Base-by-base conservation (phyloP, 2,113 vertebrate genomes). In the Tychaedon coryphoeus region DNA sequence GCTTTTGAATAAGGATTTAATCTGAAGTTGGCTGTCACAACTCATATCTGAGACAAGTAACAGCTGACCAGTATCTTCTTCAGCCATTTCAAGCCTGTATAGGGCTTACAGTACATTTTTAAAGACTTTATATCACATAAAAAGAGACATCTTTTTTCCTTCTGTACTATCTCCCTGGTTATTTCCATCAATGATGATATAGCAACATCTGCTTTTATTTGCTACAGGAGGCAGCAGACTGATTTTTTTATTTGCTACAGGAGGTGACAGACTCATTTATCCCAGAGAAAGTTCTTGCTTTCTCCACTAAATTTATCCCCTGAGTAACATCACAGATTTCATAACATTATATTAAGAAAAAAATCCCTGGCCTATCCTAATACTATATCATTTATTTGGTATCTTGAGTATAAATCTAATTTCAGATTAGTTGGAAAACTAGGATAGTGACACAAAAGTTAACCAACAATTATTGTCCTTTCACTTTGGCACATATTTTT, bases 181-280 rank as follows among this genome's bases (percentile, higher is more conserved):
- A 83, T 92, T 91, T 89, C 72, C 19, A 89, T 78, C 79, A 86
- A 48, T 18, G 13, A 62, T n/a, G 31, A 81, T 53, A 74, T 8
- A 87, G 43, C 11, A 95, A 90, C 95, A 93, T 28, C 29, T 80
- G n/a, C 17, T 64, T 82, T 93, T 90, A 86, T 92, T 84, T 88
- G 61, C 61, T 56, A 66, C 19, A 77, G 51, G 69, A 94, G 19
- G 50, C 26, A 51, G 25, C 45, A 86, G 17, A 8, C 8, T 64
- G 42, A 83, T 90, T 83, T 73, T 64, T 82, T 93, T 88, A 86
- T 92, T 84, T 88, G 56, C 57, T 56, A 56, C 20, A 80, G 51
- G 71, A 94, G 19, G 14, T 76, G 38, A 19, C 54, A 86, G 15
- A 9, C 9, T 65, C 43, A 88, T 90, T 84, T 74, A 91, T 43